Evolutionary conservation across 1,140 invertebrate genomes (phyloP), one percentile per base, ranked within the genome.

Genomic region (Triops longicaudatus): DNA sequence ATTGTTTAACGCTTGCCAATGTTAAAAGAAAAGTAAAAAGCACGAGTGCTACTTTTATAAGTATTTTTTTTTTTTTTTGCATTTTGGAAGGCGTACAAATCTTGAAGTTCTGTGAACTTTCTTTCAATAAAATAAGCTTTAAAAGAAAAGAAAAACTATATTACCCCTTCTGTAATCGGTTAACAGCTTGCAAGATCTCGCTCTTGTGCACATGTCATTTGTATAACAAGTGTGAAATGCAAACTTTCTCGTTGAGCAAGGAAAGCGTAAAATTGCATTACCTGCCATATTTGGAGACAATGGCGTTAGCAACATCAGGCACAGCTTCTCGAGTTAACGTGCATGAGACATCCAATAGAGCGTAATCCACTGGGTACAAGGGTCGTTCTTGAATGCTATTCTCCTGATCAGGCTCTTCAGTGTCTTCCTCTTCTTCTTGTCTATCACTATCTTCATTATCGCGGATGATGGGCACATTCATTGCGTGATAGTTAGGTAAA

Each of bases 261-360:
- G 50, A 9, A n/a, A 63, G 50, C 17, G 73, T 41, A 28, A 28
- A 17, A 26, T 75, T 0, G 11, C 22, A 42, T 22, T 26, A 77
- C 76, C 76, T 77, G 71, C 76, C 76, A 37, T 77, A 77, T 77
- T 77, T 77, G 76, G 76, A 71, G n/a, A 77, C 76, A 71, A 73
- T 43, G 12, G 76, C 76, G 72, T 77, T 77, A 31, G 76, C n/a
- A 26, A 77, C 42, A 22, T 9, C 41, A 31, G 76, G 76, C 26
- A 77, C 27, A 37, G 28, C n/a, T 11, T 72, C 72, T 22, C 26
- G 72, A 42, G 26, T 75, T 44, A 43, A 43, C 5, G 63, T 44
- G 41, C 76, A 77, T 26, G 76, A 77, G 9, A 72, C 73, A 77
- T 77, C 76, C 37, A 77, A 42, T 17, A 73, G 9, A 12, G 76